phyloP scores from a whole-genome alignment of 2,113 vertebrate genomes.

The Sinocyclocheilus anshuiensis region DNA sequence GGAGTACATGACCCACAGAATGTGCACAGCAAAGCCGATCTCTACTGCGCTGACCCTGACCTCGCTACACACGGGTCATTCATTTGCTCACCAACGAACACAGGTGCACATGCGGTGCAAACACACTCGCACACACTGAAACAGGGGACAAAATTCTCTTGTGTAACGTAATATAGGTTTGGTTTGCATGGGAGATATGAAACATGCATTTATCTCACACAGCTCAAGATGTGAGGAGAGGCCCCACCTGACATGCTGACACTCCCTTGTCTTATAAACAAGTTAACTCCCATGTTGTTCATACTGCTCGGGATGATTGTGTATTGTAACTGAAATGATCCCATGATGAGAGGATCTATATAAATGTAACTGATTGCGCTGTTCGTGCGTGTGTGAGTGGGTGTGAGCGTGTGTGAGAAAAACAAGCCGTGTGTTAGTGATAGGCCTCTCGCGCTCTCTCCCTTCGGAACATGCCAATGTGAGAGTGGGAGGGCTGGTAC shows the following conservation, averaged over 20 bases:
- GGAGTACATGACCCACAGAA: conserved; percentile 56
- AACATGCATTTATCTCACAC: conserved; percentile 12
- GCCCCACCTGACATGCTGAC: conserved; percentile 23
- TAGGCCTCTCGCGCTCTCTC: conserved; percentile 48
- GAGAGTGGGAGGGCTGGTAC: conserved; percentile 66
- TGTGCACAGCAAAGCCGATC: conserved; percentile 38
- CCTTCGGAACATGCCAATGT: conserved; percentile 53
- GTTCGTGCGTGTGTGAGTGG: conserved; percentile 6
- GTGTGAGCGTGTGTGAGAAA: conserved; percentile 41
- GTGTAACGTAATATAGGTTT: conserved; percentile 8
- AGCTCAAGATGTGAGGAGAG: background rate
- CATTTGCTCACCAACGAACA: conserved; percentile 1
- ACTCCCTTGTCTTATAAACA: conserved; percentile 37
- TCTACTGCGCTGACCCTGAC: conserved; percentile 21
- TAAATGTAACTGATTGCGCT: conserved; percentile 46
- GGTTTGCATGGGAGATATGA: background rate
- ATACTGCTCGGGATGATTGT: conserved; percentile 1
- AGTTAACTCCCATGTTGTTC: conserved; percentile 33
- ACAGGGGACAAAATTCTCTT: background rate
- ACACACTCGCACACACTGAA: background rate
- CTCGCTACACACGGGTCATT: conserved; percentile 5
- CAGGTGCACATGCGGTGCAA: background rate
- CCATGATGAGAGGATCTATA: conserved; percentile 41
- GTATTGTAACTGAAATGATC: conserved; percentile 40
- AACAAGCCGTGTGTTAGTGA: conserved; percentile 57